Evolutionary conservation across 2,797 vertebrate species (phyloP).

Genomic region (Naso thynnoides): DNA sequence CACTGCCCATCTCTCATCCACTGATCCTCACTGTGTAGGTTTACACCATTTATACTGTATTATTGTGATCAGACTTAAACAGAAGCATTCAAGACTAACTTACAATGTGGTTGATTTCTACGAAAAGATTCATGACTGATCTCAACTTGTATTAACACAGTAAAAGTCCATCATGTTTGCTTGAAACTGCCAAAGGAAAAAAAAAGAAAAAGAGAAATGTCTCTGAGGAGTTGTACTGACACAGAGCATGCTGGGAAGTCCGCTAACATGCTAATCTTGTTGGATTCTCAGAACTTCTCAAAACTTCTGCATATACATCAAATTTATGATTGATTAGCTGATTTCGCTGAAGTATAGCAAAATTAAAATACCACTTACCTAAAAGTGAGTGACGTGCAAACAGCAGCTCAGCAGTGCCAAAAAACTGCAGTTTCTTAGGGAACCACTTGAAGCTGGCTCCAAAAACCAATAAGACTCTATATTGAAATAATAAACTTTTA

Average conservation of each 20-base stretch:
- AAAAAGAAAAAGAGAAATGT: not conserved
- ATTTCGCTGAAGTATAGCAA: too few species aligned
- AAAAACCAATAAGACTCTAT: too few species aligned
- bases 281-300: not conserved
- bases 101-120: not conserved
- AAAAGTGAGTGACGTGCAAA: too few species aligned
- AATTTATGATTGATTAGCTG: too few species aligned
- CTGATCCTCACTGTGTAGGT: conserved; percentile 15
- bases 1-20: conserved; percentile 30
- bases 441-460: too few species aligned
- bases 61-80: not conserved
- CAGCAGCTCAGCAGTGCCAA: too few species aligned
- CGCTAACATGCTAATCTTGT: not conserved
- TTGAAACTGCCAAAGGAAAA: not conserved
- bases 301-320: too few species aligned
- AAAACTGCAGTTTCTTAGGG: too few species aligned
- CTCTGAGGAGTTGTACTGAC: not conserved
- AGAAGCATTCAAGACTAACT: not conserved
- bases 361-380: too few species aligned
- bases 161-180: not conserved
- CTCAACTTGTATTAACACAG: not conserved
- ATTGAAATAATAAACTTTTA: too few species aligned
- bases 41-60: not conserved
- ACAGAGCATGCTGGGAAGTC: not conserved
- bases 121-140: not conserved